phyloP scores from a whole-genome alignment of 2,113 vertebrate species.

The Hippocampus mohnikei region DNA sequence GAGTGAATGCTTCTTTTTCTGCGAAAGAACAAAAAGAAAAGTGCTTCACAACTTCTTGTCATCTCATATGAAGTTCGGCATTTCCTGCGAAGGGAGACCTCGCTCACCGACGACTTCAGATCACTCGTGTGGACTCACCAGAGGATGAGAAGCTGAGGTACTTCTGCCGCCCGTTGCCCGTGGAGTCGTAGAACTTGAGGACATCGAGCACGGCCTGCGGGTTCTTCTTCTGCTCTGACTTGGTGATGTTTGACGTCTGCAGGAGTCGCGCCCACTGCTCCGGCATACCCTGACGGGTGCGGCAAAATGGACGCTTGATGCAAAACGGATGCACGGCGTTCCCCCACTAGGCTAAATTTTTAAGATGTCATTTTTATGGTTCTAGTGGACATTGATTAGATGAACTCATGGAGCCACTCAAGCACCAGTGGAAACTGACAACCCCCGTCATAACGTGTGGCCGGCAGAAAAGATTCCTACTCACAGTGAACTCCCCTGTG shows the following conservation, averaged over 20 bases:
- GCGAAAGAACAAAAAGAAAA: constrained; percentile 36
- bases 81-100: not conserved
- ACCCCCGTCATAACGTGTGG: not conserved
- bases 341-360: too few relatives aligned
- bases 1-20: constrained; percentile 93
- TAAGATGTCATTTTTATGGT: too few relatives aligned
- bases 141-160: constrained; percentile 94
- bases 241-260: constrained; percentile 97
- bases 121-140: constrained; percentile 32
- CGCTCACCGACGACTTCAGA: not conserved
- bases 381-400: too few relatives aligned
- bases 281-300: constrained; percentile 84
- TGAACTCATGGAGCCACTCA: too few relatives aligned
- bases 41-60: not conserved
- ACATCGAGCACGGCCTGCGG: constrained; percentile 96
- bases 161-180: constrained; percentile 92
- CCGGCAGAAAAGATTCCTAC: constrained; percentile 38
- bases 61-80: not conserved
- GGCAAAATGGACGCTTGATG: not conserved
- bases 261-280: constrained; percentile 96
- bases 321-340: too few relatives aligned
- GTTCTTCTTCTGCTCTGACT: constrained; percentile 98
- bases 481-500: constrained; percentile 96
- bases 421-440: too few relatives aligned
- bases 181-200: constrained; percentile 96